Evolutionary conservation across 2,888 invertebrate species (phyloP), one percentile per base, ranked within the genome.

Genomic region (Notocelia uddmanniana): DNA sequence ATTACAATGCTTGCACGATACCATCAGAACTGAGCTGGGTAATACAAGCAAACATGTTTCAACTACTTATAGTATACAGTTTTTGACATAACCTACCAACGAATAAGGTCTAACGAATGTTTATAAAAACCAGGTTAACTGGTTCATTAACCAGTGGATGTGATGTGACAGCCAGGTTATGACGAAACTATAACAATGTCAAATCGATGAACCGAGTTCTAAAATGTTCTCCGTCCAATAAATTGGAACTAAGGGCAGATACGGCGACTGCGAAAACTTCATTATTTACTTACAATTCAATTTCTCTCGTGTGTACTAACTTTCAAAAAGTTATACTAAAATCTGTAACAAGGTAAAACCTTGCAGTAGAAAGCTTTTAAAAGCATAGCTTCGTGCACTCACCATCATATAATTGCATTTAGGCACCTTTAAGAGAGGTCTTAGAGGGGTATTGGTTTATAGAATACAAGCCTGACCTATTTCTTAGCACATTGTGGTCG

Each of bases 301-400:
- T 52, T 54, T 23, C 11, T 23, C 15, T 21, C 31, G 31, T 10
- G 50, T 18, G 13, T 34, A 19, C 18, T 18, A 50, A 52, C 50
- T 34, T 37, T 21, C 9, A 52, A 34, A 63, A 37, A 60, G 31
- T 48, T 60, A 50, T 50, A 34, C 19, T 52, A 64, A 34, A 52
- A 64, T 34, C 50, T 52, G 15, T 54, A 52, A 64, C 52, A 37
- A 21, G 31, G 54, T 64, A 64, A 37, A 52, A 64, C 52, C 64
- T 11, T 54, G 37, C 34, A 34, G 50, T 19, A 26, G 64, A 54
- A 64, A 37, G 64, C 37, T 64, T 64, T 64, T 64, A 64, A 34
- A 64, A 37, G 64, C 64, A n/a, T 54, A 23, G 50, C 52, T 52
- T 55, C 37, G 64, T 52, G 37, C 52, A 64, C 64, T 37, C 37